phyloP scores from a whole-genome alignment of 2,888 invertebrate genomes.

The Sarcophaga caerulescens region DNA sequence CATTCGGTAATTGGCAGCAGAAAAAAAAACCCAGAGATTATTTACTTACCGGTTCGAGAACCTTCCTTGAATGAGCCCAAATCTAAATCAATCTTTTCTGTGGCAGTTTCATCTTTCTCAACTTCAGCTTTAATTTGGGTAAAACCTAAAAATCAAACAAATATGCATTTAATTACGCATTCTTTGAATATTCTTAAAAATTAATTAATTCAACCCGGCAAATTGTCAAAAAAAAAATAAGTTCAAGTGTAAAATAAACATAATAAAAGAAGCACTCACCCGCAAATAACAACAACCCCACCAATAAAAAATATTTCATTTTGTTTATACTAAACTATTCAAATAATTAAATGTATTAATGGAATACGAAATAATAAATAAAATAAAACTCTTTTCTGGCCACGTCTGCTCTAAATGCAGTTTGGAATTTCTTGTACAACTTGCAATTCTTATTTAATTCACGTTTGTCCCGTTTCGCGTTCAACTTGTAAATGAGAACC shows the following conservation, averaged over 20 bases:
- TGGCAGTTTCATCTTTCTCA: conserved; percentile 71
- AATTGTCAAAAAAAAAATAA: conserved; percentile 9
- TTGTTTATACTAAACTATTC: conserved; percentile 50
- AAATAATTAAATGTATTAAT: conserved; percentile 43
- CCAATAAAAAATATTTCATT: conserved; percentile 77
- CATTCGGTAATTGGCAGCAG: background rate
- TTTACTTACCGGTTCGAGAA: conserved; percentile 90
- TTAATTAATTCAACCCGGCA: conserved; percentile 10
- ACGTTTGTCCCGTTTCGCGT: conserved; percentile 14
- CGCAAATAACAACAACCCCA: conserved; percentile 77
- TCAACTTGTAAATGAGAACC: conserved; percentile 62
- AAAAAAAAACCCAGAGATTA: background rate
- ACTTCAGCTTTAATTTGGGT: conserved; percentile 75
- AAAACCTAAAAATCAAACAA: conserved; percentile 71
- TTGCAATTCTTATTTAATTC: background rate
- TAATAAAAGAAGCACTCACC: conserved; percentile 71
- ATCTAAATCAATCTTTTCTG: conserved; percentile 88
- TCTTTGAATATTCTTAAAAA: background rate
- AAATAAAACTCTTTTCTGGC: conserved; percentile 30
- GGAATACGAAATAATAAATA: background rate
- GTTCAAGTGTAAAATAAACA: background rate
- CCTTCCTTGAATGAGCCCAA: conserved; percentile 92
- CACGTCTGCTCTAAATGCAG: conserved; percentile 64
- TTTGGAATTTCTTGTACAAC: conserved; percentile 23
- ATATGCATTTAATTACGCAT: background rate